Conservation (phyloP, 2,113 vertebrate species). For the Barbus barbus region DNA sequence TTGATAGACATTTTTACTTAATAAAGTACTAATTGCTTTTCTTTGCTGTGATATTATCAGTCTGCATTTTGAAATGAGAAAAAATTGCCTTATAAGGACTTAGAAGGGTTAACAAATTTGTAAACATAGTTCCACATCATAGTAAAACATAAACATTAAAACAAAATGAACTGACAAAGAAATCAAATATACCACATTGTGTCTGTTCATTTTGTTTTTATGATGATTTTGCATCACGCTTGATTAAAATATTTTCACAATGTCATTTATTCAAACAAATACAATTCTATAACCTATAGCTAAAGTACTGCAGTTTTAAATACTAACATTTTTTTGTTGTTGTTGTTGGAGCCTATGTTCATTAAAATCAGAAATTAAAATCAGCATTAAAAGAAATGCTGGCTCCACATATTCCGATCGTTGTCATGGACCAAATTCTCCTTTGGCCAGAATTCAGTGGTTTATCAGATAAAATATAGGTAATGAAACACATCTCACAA, state of each 20-base stretch:
- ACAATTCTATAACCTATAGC: not conserved
- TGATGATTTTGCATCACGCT: not conserved
- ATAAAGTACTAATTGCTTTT: not conserved
- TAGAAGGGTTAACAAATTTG: not conserved
- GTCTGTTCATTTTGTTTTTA: not conserved
- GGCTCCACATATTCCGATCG: conserved; percentile 14
- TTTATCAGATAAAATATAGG: conserved; percentile 86
- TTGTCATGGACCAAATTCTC: conserved; percentile 68
- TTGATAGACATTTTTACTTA: not conserved
- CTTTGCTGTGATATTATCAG: not conserved
- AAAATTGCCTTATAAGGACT: not conserved
- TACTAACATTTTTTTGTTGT: no score
- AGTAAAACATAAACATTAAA: not conserved
- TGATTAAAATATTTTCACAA: not conserved
- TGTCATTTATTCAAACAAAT: not conserved
- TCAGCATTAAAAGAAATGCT: not conserved
- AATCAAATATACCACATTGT: not conserved
- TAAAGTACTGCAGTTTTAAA: not conserved
- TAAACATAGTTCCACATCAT: not conserved
- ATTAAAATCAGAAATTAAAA: no score
- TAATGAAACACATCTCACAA: conserved; percentile 95
- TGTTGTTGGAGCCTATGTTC: not conserved
- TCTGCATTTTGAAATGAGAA: not conserved
- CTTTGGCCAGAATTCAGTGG: conserved; percentile 88
- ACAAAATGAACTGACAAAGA: not conserved